Evolutionary conservation across 2,797 vertebrate genomes (phyloP).

Genomic region (Chromis chromis): DNA sequence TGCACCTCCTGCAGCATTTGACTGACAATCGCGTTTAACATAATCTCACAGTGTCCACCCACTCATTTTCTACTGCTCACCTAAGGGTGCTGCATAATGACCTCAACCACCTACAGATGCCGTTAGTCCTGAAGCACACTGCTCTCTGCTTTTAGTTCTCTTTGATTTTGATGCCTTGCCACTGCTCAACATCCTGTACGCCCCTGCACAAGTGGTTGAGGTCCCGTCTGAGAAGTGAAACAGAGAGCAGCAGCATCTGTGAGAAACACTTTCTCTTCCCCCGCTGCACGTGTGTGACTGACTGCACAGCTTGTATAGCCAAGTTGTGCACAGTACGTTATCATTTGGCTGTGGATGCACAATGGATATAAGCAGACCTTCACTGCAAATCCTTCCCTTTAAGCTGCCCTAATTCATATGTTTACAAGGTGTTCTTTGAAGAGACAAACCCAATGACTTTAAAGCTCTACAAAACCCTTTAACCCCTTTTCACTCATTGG

Average conservation of each 20-base stretch:
- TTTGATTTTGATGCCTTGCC: conserved; percentile 33
- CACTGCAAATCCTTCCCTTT: too few species aligned
- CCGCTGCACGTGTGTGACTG: not conserved
- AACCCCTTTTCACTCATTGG: too few species aligned
- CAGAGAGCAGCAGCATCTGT: conserved; percentile 26
- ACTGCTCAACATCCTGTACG: conserved; percentile 69
- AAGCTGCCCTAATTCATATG: not conserved
- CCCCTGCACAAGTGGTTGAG: conserved; percentile 37
- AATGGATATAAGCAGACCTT: not conserved
- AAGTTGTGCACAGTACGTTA: not conserved
- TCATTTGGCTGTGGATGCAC: not conserved
- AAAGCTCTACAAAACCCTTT: too few species aligned
- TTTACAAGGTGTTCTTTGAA: too few species aligned
- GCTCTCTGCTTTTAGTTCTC: conserved; percentile 6
- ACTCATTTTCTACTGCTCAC: conserved; percentile 26
- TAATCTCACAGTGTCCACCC: conserved; percentile 38
- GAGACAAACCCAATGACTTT: too few species aligned
- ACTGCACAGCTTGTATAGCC: not conserved
- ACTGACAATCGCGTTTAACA: conserved; percentile 13
- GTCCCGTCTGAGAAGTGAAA: conserved; percentile 52
- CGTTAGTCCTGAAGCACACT: not conserved
- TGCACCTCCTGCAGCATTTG: not conserved
- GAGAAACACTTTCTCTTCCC: conserved; percentile 38
- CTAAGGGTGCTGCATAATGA: conserved; percentile 24
- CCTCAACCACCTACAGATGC: conserved; percentile 51